Percentiles rank a stretch among this genome's conserved stretches.
Conservation (phyloP, 2,113 vertebrate genomes). For the Geothlypis trichas region DNA sequence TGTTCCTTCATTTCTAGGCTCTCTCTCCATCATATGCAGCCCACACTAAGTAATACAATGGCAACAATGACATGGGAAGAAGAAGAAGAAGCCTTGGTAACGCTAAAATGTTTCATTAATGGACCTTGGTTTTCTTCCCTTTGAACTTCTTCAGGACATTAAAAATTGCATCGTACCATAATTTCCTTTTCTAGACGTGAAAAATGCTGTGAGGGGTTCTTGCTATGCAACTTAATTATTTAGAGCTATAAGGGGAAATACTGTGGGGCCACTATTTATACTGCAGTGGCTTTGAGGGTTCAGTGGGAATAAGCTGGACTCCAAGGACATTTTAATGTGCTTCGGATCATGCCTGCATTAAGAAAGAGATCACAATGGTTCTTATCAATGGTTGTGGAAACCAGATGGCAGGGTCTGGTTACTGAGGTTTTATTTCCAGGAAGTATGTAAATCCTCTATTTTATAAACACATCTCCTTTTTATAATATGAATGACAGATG, state of each 20-base stretch:
- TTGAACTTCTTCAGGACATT: neutral
- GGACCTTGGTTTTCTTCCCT: neutral
- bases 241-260: neutral
- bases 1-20: neutral
- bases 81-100: neutral
- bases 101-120: neutral
- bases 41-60: neutral
- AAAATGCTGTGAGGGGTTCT: neutral
- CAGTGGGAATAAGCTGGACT: neutral
- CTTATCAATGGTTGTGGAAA: neutral
- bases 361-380: neutral
- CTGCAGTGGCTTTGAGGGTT: neutral
- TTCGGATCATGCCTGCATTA: neutral
- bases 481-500: neutral
- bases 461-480: constrained; percentile 36
- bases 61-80: neutral
- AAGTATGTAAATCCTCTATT: constrained; percentile 13
- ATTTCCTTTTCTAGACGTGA: neutral
- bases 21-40: neutral
- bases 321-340: neutral
- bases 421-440: constrained; percentile 45
- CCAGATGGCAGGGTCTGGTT: neutral
- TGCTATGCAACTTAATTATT: neutral
- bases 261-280: neutral
- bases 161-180: neutral